Base-by-base conservation (phyloP, 2,888 invertebrate species). In the Atethmia centrago region DNA sequence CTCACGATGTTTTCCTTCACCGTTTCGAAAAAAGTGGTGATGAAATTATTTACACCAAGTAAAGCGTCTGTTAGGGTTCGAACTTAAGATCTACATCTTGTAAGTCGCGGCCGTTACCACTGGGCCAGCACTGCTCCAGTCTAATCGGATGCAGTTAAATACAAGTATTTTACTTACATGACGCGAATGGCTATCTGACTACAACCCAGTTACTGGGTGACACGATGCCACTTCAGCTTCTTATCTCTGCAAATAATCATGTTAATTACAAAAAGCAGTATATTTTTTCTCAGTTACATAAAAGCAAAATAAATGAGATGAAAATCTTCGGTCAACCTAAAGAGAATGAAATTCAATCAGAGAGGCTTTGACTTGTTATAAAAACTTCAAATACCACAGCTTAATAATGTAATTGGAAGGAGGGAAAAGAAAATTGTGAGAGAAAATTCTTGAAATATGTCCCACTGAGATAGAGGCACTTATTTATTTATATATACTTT, bases 301-400 rank as follows among this genome's bases (percentile, higher is more conserved):
- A n/a, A 56, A 72, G 9, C 12, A 49, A 72, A 59, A 83, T 51
- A 31, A 65, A 59, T 68, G 68, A 55, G 10, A 61, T 40, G 31
- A 31, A 59, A 84, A 47, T 59, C 65, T 66, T 53, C 28, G 53
- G 65, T 63, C 77, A 69, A 65, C 36, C 25, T 25, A 66, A 61
- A 64, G 25, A 40, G 31, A 68, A 59, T 53, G 40, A 82, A 71
- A 82, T 71, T 82, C 71, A 85, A 82, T 82, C 77, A 85, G 16
- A 51, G 53, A 51, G 62, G 82, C 85, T 82, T 76, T 76, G 65
- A 49, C 62, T 82, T 71, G 85, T 82, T 85, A 82, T 69, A 66
- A 62, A 75, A 82, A 82, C 85, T 85, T 85, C 67, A 82, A 82
- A 82, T 69, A 71, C 82, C 85, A 45, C 61, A 72, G 82, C 82